Conservation (phyloP, 2,888 invertebrate genomes). For the Nephrotoma appendiculata region DNA sequence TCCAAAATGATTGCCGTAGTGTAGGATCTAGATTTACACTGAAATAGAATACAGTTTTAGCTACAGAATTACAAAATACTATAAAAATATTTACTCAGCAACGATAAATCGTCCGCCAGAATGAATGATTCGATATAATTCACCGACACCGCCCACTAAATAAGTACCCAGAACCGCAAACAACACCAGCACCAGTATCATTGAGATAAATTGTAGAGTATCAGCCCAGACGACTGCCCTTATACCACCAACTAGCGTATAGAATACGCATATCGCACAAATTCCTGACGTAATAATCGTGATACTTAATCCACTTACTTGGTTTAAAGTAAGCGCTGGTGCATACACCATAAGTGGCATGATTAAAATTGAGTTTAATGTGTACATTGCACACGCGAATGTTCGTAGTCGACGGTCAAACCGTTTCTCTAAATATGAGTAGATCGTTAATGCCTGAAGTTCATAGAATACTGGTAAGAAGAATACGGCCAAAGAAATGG, state of each 20-base stretch:
- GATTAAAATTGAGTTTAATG: constrained; percentile 41
- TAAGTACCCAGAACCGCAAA: constrained; percentile 41
- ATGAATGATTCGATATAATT: constrained; percentile 40
- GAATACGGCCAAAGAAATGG: constrained; percentile 16
- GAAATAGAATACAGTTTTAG: constrained; percentile 33
- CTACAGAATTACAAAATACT: constrained; percentile 9
- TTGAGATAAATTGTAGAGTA: constrained; percentile 42
- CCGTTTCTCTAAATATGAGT: constrained; percentile 50
- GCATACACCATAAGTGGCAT: constrained; percentile 55
- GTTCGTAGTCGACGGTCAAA: constrained; percentile 38
- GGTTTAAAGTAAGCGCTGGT: constrained; percentile 52
- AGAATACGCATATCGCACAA: constrained; percentile 32
- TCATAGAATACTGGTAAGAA: constrained; percentile 54
- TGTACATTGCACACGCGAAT: constrained; percentile 44
- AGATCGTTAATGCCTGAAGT: constrained; percentile 52
- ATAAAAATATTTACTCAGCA: constrained; percentile 37
- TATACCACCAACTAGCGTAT: constrained; percentile 39
- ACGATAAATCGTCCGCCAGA: constrained; percentile 42
- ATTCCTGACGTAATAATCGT: constrained; percentile 50
- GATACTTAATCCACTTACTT: constrained; percentile 53
- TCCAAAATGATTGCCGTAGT: constrained; percentile 35
- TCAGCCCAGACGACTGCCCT: constrained; percentile 51
- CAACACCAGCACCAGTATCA: constrained; percentile 36
- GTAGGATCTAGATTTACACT: constrained; percentile 45
- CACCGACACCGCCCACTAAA: constrained; percentile 38